phyloP scores from a whole-genome alignment of 2,888 invertebrate species.

The Agrochola circellaris region DNA sequence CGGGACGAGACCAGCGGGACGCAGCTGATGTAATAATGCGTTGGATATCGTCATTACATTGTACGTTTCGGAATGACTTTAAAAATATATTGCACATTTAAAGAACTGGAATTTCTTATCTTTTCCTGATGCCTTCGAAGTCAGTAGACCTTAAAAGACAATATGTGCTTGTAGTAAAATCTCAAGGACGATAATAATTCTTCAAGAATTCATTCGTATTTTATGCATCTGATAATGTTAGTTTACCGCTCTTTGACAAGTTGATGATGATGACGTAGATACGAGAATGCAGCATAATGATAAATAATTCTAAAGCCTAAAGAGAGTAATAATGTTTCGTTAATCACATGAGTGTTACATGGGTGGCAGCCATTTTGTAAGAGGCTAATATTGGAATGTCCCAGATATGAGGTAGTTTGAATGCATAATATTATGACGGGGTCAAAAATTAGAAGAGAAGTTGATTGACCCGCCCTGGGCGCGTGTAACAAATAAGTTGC shows the following conservation, averaged over 20 bases:
- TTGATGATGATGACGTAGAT: not conserved
- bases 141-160: not conserved
- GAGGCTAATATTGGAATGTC: slow-evolving; percentile 19
- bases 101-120: slow-evolving; percentile 6
- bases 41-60: slow-evolving; percentile 37
- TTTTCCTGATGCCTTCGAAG: not conserved
- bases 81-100: not conserved
- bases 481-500: slow-evolving; percentile 40
- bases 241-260: too few species aligned
- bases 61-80: not conserved
- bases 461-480: slow-evolving; percentile 53
- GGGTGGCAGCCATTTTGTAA: slow-evolving; percentile 18
- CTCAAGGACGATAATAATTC: slow-evolving; percentile 2
- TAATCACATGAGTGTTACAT: not conserved
- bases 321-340: slow-evolving; percentile 1
- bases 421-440: slow-evolving; percentile 36
- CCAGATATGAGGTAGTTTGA: slow-evolving; percentile 17
- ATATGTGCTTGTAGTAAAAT: slow-evolving; percentile 1
- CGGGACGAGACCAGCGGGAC: slow-evolving; percentile 4
- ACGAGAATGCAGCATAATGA: slow-evolving; percentile 11
- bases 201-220: not conserved
- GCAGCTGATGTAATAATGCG: slow-evolving; percentile 61
- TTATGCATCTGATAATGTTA: not conserved
- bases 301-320: slow-evolving; percentile 1
- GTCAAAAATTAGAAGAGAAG: slow-evolving; percentile 43